Conservation (phyloP, 2,113 vertebrate species). For the Taurulus bubalis region DNA sequence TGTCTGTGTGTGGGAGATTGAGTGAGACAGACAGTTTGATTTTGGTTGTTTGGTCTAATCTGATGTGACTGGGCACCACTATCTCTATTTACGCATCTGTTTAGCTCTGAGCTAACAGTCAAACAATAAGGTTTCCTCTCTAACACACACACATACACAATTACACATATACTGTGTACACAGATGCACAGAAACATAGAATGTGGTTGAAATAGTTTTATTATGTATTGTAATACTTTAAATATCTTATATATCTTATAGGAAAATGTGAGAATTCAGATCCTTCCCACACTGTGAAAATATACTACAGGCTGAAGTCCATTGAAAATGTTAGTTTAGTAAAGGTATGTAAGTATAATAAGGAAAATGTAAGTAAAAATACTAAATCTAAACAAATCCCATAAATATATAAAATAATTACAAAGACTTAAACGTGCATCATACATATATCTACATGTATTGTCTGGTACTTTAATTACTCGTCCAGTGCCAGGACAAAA, state of each 20-base stretch:
- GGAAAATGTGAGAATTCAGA: neutral
- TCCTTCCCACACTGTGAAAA: neutral
- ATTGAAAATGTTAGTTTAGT: neutral
- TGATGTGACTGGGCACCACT: conserved; percentile 69
- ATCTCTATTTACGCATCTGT: conserved; percentile 81
- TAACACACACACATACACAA: conserved; percentile 16
- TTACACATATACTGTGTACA: conserved; percentile 23
- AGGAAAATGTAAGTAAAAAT: neutral
- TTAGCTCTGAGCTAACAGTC: conserved; percentile 75
- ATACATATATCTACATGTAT: neutral
- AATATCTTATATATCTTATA: neutral
- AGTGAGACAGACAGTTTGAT: conserved; percentile 55
- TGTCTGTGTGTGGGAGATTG: conserved; percentile 29
- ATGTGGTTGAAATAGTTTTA: neutral
- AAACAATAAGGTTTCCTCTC: conserved; percentile 59
- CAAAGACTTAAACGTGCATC: neutral
- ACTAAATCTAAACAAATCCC: neutral
- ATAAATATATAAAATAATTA: neutral
- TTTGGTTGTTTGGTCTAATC: conserved; percentile 72
- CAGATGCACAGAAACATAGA: conserved; percentile 23
- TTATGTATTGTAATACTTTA: neutral
- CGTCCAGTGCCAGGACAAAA: no score
- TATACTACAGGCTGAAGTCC: neutral
- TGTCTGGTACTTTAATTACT: no score
- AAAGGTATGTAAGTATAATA: neutral